Evolutionary conservation across 2,888 invertebrate species (phyloP).

Genomic region (Lasioglossum oenotherae): DNA sequence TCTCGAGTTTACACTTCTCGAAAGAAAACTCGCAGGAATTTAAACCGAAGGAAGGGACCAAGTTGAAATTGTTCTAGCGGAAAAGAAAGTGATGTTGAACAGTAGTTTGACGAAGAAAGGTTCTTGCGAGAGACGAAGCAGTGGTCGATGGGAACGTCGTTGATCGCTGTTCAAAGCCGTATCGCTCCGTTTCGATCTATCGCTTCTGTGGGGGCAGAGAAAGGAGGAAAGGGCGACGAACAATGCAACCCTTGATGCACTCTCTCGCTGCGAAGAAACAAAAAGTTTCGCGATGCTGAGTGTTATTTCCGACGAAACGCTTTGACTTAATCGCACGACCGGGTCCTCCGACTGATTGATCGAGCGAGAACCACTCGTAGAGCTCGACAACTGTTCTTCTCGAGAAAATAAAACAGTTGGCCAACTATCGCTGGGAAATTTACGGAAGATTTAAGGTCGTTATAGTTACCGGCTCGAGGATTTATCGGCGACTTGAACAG

Average conservation of each 20-base stretch:
- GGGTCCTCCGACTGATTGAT: neutral
- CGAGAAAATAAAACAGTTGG: neutral
- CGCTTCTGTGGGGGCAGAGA: conserved; percentile 16
- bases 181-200: conserved; percentile 2
- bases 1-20: neutral
- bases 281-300: conserved; percentile 3
- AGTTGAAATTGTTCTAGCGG: neutral
- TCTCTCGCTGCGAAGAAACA: neutral
- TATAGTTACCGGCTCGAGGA: neutral
- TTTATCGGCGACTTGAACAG: neutral
- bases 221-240: conserved; percentile 35
- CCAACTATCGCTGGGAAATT: neutral
- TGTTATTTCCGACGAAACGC: conserved; percentile 21
- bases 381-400: neutral
- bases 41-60: neutral
- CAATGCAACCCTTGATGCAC: conserved; percentile 50
- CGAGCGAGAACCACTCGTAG: neutral
- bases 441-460: neutral
- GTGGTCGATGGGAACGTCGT: conserved; percentile 1
- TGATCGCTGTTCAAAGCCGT: conserved; percentile 7
- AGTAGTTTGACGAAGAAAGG: neutral
- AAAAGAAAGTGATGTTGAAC: neutral
- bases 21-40: neutral
- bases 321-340: neutral
- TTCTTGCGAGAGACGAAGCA: neutral